A percentile compares a stretch with the other conserved stretches of the same genome.
Conservation (phyloP, 2,888 invertebrate species). For the Tyria jacobaeae region DNA sequence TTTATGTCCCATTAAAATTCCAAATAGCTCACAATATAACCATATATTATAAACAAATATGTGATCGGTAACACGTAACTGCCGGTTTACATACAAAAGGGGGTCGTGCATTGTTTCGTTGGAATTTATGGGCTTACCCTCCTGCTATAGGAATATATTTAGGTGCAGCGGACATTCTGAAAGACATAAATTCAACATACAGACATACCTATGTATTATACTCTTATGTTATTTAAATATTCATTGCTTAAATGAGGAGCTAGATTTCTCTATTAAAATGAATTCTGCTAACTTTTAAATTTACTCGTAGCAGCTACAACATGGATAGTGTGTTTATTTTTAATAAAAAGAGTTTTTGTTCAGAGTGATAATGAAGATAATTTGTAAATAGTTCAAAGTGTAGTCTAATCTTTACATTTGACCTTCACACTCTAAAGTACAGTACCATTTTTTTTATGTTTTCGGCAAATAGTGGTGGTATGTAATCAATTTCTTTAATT, state of each 20-base stretch:
- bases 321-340: too few relatives aligned
- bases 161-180: conserved; percentile 22
- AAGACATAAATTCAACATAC: conserved; percentile 3
- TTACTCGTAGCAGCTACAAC: too few relatives aligned
- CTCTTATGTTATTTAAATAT: neutral
- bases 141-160: conserved; percentile 38
- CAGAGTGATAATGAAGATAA: too few relatives aligned
- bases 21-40: conserved; percentile 35
- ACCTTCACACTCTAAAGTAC: too few relatives aligned
- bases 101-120: conserved; percentile 64
- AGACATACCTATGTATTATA: neutral
- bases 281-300: too few relatives aligned
- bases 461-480: too few relatives aligned
- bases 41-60: conserved; percentile 63
- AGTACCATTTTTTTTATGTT: too few relatives aligned
- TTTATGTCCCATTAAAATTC: conserved; percentile 47
- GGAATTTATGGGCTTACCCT: conserved; percentile 64
- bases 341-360: too few relatives aligned
- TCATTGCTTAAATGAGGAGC: neutral
- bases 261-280: neutral
- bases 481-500: too few relatives aligned
- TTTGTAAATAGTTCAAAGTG: too few relatives aligned
- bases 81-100: conserved; percentile 71
- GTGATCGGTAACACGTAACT: conserved; percentile 68
- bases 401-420: too few relatives aligned